Evolutionary conservation across 2,113 vertebrate species (phyloP).

Genomic region (Ctenodactylus gundi): DNA sequence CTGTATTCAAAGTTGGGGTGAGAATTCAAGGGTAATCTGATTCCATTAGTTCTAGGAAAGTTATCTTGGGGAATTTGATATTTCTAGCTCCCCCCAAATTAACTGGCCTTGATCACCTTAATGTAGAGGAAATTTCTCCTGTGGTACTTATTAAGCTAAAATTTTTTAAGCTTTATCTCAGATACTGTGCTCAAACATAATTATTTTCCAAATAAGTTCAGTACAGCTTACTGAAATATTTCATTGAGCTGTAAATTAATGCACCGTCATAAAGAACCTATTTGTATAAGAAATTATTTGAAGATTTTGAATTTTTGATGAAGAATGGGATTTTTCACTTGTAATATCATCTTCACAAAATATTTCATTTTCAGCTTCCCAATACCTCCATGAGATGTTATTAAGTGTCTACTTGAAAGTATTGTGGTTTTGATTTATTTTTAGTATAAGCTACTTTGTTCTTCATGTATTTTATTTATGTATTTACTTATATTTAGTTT

Average conservation of each 20-base stretch:
- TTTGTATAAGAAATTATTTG: conserved; percentile 62
- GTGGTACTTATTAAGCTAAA: conserved; percentile 54
- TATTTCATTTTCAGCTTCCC: conserved; percentile 53
- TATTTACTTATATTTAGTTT: no score
- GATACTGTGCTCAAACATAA: background rate
- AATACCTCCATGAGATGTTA: background rate
- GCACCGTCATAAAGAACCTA: conserved; percentile 36
- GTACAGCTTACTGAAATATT: conserved; percentile 64
- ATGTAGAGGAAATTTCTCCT: conserved; percentile 66
- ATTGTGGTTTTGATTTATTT: conserved; percentile 1
- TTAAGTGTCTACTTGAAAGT: background rate
- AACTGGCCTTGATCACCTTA: conserved; percentile 75
- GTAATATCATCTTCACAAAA: conserved; percentile 39
- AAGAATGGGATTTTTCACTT: conserved; percentile 10
- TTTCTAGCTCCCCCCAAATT: conserved; percentile 46
- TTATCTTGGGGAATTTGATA: conserved; percentile 78
- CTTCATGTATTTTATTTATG: background rate
- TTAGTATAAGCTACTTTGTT: background rate
- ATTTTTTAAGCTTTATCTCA: background rate
- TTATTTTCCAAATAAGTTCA: conserved; percentile 68
- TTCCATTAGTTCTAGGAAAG: conserved; percentile 81
- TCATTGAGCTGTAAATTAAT: conserved; percentile 62
- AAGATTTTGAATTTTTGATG: conserved; percentile 51
- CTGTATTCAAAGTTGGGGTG: conserved; percentile 81
- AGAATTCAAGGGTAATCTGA: conserved; percentile 86